Base-by-base conservation (phyloP, 2,113 vertebrate genomes). In the Bubo bubo region DNA sequence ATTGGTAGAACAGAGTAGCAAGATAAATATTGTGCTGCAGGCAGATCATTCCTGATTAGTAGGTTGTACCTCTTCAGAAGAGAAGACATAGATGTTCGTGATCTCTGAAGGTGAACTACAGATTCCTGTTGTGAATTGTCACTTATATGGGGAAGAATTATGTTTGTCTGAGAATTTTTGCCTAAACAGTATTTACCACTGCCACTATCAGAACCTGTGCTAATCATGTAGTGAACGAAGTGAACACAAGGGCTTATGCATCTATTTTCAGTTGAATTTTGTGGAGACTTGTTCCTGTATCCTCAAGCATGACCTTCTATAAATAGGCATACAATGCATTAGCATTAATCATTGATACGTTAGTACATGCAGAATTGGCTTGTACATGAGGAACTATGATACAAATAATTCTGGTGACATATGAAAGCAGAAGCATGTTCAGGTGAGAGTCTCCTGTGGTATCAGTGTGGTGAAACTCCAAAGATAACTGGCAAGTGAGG, bases 311-410 rank as follows among this genome's bases (percentile, higher is more conserved):
- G 18, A 21, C 35, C n/a, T 30, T 28, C 35, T 43, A 1, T 64
- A 30, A 79, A 52, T 3, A 58, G 41, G 28, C 20, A 8, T 59
- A 21, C 18, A 2, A 37, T 37, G 37, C 37, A 20, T 50, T 49
- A 2, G 1, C 24, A 24, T 30, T 71, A 2, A 12, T 45, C 35
- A 6, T 6, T 58, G 28, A 5, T 37, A 1, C 12, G 10, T n/a
- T 37, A 41, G 23, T 13, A 17, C 87, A n/a, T 21, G 28, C 47
- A 71, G 55, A 16, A 27, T 21, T 35, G 34, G 4, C 24, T 28
- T n/a, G 15, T 56, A 23, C 18, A 30, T 0, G 0, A 32, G 43
- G 35, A 32, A 9, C 37, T 80, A 4, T 1, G 22, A 24, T 24
- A 14, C 30, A 9, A 23, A 0, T 50, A 26, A n/a, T 34, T 45